Base-by-base conservation (phyloP, 2,888 invertebrate species). In the Eumerus sabulonum region DNA sequence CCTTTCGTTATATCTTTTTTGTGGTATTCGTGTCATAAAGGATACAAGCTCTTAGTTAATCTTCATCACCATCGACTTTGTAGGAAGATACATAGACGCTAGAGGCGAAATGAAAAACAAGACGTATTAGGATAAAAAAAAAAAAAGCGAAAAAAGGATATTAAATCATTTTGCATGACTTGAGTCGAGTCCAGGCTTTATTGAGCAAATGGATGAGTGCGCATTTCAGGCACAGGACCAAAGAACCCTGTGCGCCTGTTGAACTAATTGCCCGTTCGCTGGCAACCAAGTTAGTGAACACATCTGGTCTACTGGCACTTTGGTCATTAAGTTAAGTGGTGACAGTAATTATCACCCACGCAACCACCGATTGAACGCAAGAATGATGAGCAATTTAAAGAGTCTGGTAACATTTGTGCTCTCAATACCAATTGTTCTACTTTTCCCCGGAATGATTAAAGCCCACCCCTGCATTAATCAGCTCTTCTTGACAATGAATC, bases 241-340 rank as follows among this genome's bases (percentile, higher is more conserved):
- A 14, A 35, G 18, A 42, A 44, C 38, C 62, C 19, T 16, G 9
- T 60, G 42, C 42, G 48, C 56, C 42, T 73, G 73, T 72, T 60
- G 62, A 51, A 59, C 57, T 73, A 73, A 68, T 76, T 74, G 68
- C 50, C 59, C 56, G 66, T 72, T 73, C 63, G 63, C 56, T 63
- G 59, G 14, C 48, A 27, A 12, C 36, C 54, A 54, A 68, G 62
- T 77, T 71, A 45, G 47, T 54, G 76, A 44, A 47, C 83, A 63
- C 83, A 83, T 76, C 82, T 83, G 83, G 72, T 82, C 57, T 63
- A 50, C 48, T 63, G 71, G 71, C 74, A 77, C 62, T 76, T 42
- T 73, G 82, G 82, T 82, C 82, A 84, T 84, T 84, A 83, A 72
- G 73, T 82, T 84, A 84, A 84, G 83, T 84, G 83, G 74, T 77